A percentile compares a stretch with the other conserved stretches of the same genome.
phyloP scores from a whole-genome alignment of 2,113 vertebrate species.

The Crotalus horridus region DNA sequence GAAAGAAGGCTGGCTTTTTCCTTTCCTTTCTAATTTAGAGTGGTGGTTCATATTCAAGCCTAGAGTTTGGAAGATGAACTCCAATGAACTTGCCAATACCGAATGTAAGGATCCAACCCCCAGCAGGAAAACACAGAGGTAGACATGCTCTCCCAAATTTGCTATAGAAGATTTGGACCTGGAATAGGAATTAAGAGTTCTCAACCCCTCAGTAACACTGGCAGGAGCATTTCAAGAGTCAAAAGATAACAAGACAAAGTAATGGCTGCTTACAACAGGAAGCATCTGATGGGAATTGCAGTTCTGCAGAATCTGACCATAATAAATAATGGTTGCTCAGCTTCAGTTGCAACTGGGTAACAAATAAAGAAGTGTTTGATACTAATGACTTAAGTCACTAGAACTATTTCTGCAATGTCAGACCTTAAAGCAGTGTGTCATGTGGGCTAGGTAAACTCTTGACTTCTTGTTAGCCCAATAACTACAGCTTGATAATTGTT shows the following conservation, averaged over 20 bases:
- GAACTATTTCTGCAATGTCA: neutral
- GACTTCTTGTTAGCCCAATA: neutral
- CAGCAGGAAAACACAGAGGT: neutral
- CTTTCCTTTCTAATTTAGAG: conserved; percentile 72
- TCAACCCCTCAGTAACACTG: neutral
- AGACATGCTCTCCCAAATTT: neutral
- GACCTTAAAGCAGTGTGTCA: neutral
- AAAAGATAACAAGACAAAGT: neutral
- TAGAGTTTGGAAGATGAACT: neutral
- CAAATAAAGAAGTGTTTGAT: too few species aligned
- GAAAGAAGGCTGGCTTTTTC: conserved; percentile 74
- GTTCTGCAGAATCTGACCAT: too few species aligned
- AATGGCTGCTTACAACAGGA: neutral
- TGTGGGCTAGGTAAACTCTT: neutral
- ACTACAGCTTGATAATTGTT: neutral
- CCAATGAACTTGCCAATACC: neutral
- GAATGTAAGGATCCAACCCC: neutral
- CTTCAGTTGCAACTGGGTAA: too few species aligned
- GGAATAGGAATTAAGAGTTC: neutral
- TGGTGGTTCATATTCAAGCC: conserved; percentile 1
- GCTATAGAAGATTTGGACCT: neutral
- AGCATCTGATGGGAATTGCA: too few species aligned
- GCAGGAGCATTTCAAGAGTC: neutral
- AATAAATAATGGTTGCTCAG: too few species aligned
- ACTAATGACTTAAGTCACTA: neutral